Conservation (phyloP, 2,888 invertebrate genomes). For the Hoplodrina ambigua region DNA sequence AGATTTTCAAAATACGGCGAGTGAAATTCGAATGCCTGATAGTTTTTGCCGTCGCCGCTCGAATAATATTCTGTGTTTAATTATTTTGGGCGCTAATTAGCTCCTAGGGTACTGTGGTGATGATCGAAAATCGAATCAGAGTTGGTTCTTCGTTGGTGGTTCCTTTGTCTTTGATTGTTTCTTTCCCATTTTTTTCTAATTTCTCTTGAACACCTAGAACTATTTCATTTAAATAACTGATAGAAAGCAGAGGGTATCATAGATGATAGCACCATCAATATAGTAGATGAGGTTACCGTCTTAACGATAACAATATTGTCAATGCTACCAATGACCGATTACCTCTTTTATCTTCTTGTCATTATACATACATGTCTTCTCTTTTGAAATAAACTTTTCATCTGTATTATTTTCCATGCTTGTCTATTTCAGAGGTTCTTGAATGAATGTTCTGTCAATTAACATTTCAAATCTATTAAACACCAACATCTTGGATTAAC, state of each 20-base stretch:
- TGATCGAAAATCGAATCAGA: slow-evolving; percentile 15
- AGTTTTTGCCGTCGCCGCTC: slow-evolving; percentile 79
- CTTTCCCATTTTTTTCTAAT: not conserved
- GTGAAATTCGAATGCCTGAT: slow-evolving; percentile 83
- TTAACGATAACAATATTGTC: not conserved
- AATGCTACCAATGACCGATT: not conserved
- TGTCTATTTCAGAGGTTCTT: not conserved
- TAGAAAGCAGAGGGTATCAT: not conserved
- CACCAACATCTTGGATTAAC: slow-evolving; percentile 21
- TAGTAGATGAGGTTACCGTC: too few species aligned
- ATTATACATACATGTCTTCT: not conserved
- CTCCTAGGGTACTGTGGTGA: slow-evolving; percentile 67
- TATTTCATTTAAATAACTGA: not conserved
- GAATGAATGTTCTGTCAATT: slow-evolving; percentile 19
- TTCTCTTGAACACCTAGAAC: not conserved
- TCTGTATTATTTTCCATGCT: not conserved
- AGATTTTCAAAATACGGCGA: slow-evolving; percentile 89
- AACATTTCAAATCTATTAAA: slow-evolving; percentile 32
- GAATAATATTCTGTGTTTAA: slow-evolving; percentile 83
- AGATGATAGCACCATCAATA: not conserved
- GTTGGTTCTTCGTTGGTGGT: too few species aligned
- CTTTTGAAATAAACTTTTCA: not conserved
- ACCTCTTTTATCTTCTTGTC: too few species aligned
- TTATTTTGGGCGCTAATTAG: slow-evolving; percentile 86
- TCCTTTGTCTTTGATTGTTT: slow-evolving; percentile 1